A percentile compares a stretch with the other conserved stretches of the same genome.
Evolutionary conservation across 2,113 vertebrate genomes (phyloP).

Genomic region (Mobula hypostoma): DNA sequence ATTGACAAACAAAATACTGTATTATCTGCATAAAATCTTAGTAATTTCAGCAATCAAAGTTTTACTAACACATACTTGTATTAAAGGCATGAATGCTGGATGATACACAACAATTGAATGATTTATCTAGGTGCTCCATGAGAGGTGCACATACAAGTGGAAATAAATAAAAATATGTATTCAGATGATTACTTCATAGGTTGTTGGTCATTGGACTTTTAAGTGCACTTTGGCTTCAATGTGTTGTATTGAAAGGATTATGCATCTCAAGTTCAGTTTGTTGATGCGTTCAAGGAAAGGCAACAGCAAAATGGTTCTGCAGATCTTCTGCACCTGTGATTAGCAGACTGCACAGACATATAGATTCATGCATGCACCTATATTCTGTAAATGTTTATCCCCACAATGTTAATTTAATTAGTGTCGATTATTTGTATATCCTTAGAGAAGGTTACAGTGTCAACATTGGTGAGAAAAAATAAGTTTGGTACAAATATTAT

Average conservation of each 20-base stretch:
- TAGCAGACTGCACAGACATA: not conserved
- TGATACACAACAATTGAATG: not conserved
- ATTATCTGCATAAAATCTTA: not conserved
- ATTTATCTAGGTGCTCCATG: not conserved
- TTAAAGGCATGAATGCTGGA: not conserved
- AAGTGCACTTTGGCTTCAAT: not conserved
- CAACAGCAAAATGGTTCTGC: not conserved
- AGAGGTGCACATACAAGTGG: not conserved
- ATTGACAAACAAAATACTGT: not conserved
- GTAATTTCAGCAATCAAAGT: not conserved
- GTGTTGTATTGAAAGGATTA: not conserved
- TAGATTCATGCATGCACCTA: not conserved
- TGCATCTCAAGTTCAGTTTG: not conserved
- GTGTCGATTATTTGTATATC: not conserved
- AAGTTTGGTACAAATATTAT: not conserved
- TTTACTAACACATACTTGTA: not conserved
- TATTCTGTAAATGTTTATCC: not conserved
- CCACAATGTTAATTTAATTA: not conserved
- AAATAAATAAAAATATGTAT: not conserved
- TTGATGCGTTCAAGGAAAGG: not conserved
- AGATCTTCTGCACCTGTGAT: not conserved
- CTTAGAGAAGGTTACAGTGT: not conserved
- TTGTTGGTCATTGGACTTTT: not conserved
- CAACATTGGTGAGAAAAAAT: not conserved
- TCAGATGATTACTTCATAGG: not conserved